Percentiles rank a stretch among this genome's conserved stretches.
Conservation (phyloP, 2,113 vertebrate genomes). For the Petrocephalus zakoni region DNA sequence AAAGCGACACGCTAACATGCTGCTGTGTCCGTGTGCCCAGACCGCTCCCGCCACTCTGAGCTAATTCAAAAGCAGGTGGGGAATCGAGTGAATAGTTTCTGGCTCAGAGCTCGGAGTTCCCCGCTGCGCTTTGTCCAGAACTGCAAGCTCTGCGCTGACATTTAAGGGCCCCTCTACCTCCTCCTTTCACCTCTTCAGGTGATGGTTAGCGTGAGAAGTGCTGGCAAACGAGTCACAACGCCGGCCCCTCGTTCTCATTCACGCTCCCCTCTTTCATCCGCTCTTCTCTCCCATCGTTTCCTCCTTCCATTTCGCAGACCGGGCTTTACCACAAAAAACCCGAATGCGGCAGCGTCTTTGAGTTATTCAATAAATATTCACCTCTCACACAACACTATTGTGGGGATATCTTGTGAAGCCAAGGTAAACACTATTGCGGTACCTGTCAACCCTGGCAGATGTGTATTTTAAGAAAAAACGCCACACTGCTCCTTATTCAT, state of each 20-base stretch:
- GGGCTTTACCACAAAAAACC: background rate
- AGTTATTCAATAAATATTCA: conserved; percentile 17
- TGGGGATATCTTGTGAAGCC: background rate
- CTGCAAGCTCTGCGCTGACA: background rate
- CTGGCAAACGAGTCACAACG: background rate
- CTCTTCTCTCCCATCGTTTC: background rate
- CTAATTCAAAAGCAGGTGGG: background rate
- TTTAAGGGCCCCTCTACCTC: background rate
- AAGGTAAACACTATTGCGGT: background rate
- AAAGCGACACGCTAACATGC: background rate
- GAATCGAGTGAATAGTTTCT: background rate
- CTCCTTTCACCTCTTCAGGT: background rate
- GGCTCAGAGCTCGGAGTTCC: background rate
- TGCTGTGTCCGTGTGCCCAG: background rate
- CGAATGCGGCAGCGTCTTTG: background rate
- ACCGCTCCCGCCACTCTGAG: background rate
- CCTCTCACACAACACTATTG: background rate
- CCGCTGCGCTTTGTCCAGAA: conserved; percentile 6
- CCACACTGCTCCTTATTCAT: background rate
- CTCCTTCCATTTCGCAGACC: background rate
- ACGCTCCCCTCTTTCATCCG: background rate
- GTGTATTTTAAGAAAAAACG: background rate
- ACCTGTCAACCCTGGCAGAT: background rate
- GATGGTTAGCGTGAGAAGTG: background rate
- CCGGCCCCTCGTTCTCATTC: background rate